Base-by-base conservation (phyloP, 2,797 vertebrate species). In the Apogon hyalosoma region DNA sequence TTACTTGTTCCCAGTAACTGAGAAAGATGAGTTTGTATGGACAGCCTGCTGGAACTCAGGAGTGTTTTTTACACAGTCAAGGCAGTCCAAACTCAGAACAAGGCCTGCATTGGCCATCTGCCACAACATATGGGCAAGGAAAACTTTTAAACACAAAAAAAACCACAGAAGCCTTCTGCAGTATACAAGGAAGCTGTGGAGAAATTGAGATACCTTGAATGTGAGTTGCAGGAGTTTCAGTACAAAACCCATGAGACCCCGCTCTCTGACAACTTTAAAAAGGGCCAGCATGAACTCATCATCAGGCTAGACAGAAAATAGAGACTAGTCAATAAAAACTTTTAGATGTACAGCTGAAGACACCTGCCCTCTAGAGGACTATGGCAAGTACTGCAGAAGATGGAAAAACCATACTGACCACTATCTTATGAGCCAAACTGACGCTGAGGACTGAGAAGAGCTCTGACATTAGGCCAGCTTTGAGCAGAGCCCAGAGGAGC, bases 401-500 rank as follows among this genome's bases (percentile, higher is more conserved):
- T 16, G 16, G 48, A 52, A 33, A 43, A 59, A 54, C 3, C 14
- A 56, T 45, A 86, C 90, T 90, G 55, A 94, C 92, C 89, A 85
- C 56, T 21, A 89, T 82, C 24, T 80, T 90, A 73, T 91, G 85
- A 24, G 63, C 13, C 49, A 90, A 16, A 62, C 87, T 75, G 67
- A 90, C 69, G 3, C 51, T 55, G 56, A 94, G 81, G 65, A 97
- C 88, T n/a, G 92, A 81, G 85, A 97, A 87, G 54, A 96, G 71
- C 69, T 96, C 94, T 47, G 86, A 83, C 78, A 97, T 80, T 75
- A 95, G 90, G 64, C 80, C 84, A 6, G 86, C 87, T 74, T 88
- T 90, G 31, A 98, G 92, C 71, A 98, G 90, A 82, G 92, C 83
- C 82, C 88, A 85, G 39, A 97, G 92, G 78, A 99, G 94, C 13